Conservation (phyloP, 2,888 invertebrate species). For the Ochropleura leucogaster region DNA sequence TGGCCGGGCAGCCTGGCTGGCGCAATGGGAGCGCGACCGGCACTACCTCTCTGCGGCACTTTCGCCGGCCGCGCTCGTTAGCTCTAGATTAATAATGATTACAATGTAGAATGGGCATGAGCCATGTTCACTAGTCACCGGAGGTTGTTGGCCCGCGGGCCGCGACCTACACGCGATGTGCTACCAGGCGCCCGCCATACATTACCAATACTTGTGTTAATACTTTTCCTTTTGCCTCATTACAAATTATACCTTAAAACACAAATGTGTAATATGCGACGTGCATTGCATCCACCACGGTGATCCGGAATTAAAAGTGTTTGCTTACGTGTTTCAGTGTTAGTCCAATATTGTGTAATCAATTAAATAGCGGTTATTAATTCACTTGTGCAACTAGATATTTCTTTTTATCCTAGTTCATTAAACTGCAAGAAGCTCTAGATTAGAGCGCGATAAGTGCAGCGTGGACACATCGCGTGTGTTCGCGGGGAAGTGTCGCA, state of each 20-base stretch:
- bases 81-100: slow-evolving; percentile 65
- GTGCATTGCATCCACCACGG: not conserved
- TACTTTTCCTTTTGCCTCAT: slow-evolving; percentile 8
- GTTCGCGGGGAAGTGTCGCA: slow-evolving; percentile 51
- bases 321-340: slow-evolving; percentile 11
- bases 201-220: slow-evolving; percentile 10
- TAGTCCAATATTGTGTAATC: slow-evolving; percentile 20
- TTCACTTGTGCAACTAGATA: slow-evolving; percentile 45
- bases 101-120: slow-evolving; percentile 60
- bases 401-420: slow-evolving; percentile 38
- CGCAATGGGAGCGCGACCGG: slow-evolving; percentile 77
- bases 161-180: slow-evolving; percentile 38
- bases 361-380: slow-evolving; percentile 20
- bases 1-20: slow-evolving; percentile 1
- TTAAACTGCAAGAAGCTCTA: slow-evolving; percentile 44
- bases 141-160: slow-evolving; percentile 51
- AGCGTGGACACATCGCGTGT: slow-evolving; percentile 43
- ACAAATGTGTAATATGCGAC: slow-evolving; percentile 1
- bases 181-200: not conserved
- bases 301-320: slow-evolving; percentile 28
- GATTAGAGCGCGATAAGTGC: slow-evolving; percentile 53
- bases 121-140: slow-evolving; percentile 37
- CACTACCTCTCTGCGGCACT: slow-evolving; percentile 65
- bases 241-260: not conserved
- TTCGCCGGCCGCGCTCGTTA: slow-evolving; percentile 72